Base-by-base conservation (phyloP, 2,113 vertebrate genomes). In the Rhynchomys soricoides region DNA sequence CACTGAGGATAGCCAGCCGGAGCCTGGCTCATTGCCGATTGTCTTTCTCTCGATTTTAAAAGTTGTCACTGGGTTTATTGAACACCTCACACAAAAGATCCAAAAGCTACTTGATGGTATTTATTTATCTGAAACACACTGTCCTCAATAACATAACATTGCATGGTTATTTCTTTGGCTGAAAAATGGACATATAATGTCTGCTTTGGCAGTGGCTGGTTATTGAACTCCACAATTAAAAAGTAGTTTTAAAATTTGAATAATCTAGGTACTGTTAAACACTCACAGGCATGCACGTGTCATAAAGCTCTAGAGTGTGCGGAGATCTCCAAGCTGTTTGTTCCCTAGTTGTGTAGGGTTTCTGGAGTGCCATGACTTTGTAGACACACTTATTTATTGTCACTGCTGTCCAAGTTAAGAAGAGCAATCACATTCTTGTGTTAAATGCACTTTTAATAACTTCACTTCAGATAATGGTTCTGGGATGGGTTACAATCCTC, bases 361-460 rank as follows among this genome's bases (percentile, higher is more conserved):
- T 95, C 57, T 73, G 55, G 73, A 94, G 74, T 91, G 37, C 83
- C 89, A 57, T 26, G 48, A 85, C 43, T n/a, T 52, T 92, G 48
- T 55, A 70, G 91, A 90, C 83, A 92, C 34, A 91, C 78, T 93
- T 88, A 90, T 96, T 96, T 96, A 90, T 96, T 96, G 52, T 22
- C 26, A 87, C 24, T 71, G 86, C 9, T 90, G 71, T 52, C 2
- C 21, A 73, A 91, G 50, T 95, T 96, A 89, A 95, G 73, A 91
- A 90, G 91, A 95, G 45, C n/a, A 12, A 91, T 96, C 29, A 37
- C 62, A 90, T 91, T 90, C 89, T 93, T 95, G 82, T 91, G 89
- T 95, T 97, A 95, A 97, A 97, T 95, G 93, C 15, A 82, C 78
- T 96, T 97, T 96, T 93, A 93, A 91, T 93, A 94, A 91, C 86